These are phyloP conservation scores for Dendrolimus houi DNA, from an alignment of 2,888 invertebrate genomes.

Conservation along the genomic window DNA sequence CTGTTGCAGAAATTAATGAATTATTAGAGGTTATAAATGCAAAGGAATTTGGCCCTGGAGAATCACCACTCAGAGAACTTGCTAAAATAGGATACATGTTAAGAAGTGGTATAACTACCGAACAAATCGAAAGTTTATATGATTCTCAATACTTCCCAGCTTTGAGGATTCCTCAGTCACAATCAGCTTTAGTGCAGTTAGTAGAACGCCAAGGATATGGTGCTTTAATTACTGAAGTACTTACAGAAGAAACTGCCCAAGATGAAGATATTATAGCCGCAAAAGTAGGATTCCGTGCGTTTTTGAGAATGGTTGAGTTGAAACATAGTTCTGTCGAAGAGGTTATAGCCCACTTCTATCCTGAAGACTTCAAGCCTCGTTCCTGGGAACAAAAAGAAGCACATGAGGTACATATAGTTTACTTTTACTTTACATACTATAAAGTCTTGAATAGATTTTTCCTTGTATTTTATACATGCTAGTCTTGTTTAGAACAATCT, in stretches of 20 bases:
- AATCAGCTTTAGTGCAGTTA: conserved; percentile 88
- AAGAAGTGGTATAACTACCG: conserved; percentile 83
- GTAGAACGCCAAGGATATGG: conserved; percentile 91
- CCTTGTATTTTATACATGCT: no score
- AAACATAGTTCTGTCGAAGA: conserved; percentile 89
- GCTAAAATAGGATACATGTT: conserved; percentile 89
- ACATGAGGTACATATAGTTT: conserved; percentile 70
- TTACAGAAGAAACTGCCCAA: conserved; percentile 86
- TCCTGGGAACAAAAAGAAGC: conserved; percentile 87
- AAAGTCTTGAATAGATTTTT: no score
- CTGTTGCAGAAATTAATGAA: conserved; percentile 85
- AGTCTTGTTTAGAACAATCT: no score
- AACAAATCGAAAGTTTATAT: conserved; percentile 86
- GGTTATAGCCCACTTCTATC: conserved; percentile 87
- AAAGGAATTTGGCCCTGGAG: conserved; percentile 88
- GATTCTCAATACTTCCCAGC: conserved; percentile 88
- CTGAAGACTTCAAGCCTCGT: conserved; percentile 88
- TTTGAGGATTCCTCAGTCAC: conserved; percentile 86
- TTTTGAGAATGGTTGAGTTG: conserved; percentile 89
- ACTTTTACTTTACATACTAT: neutral
- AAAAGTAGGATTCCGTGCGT: conserved; percentile 89
- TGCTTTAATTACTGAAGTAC: conserved; percentile 86
- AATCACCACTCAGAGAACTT: conserved; percentile 85
- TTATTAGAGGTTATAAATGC: conserved; percentile 84
- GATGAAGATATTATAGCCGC: conserved; percentile 87